Evolutionary conservation across 2,888 invertebrate species (phyloP).

Genomic region (Acanthacorydalis orientalis): DNA sequence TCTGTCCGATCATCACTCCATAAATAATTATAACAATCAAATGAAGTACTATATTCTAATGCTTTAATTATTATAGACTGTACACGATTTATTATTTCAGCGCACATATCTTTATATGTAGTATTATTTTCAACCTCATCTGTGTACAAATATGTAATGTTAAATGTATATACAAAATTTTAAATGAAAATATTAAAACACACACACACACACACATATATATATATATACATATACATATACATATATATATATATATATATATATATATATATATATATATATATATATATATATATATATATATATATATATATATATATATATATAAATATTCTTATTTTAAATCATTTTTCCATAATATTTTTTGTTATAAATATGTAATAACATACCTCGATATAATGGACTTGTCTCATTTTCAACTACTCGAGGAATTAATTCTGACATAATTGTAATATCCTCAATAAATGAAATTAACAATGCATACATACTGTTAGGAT

Average conservation of each 20-base stretch:
- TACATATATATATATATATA: no score
- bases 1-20: slow-evolving; percentile 69
- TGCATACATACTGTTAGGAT: slow-evolving; percentile 46
- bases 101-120: slow-evolving; percentile 27
- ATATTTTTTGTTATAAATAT: slow-evolving; percentile 1
- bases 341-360: no score
- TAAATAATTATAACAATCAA: slow-evolving; percentile 53
- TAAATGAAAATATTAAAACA: no score
- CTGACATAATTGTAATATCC: slow-evolving; percentile 60
- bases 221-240: no score
- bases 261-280: no score
- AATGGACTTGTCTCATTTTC: slow-evolving; percentile 27
- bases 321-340: no score
- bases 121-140: slow-evolving; percentile 1
- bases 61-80: slow-evolving; percentile 23
- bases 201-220: no score
- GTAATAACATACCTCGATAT: neutral
- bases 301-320: no score
- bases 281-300: no score
- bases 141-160: neutral
- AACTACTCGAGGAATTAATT: slow-evolving; percentile 51
- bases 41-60: slow-evolving; percentile 27
- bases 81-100: slow-evolving; percentile 31
- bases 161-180: no score
- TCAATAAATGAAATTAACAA: slow-evolving; percentile 52